phyloP scores from a whole-genome alignment of 2,888 invertebrate genomes.

The Metellina segmentata region DNA sequence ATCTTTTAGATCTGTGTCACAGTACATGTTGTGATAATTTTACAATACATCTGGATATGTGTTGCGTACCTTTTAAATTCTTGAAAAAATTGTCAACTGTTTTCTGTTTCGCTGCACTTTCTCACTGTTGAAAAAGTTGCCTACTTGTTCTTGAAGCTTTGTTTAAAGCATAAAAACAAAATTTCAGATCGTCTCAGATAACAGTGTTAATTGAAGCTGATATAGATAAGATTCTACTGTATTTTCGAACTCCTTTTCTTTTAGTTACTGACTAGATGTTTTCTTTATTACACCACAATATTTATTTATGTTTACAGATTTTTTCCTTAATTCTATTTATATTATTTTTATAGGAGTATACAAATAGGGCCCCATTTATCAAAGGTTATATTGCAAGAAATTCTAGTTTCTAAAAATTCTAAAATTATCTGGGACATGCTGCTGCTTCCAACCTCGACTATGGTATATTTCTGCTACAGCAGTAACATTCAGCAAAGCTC shows the following conservation, averaged over 20 bases:
- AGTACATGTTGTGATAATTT: too few species aligned
- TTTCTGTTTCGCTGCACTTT: too few species aligned
- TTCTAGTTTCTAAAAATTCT: slow-evolving; percentile 31
- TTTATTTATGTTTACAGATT: neutral
- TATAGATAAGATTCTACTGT: neutral
- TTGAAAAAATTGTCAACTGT: too few species aligned
- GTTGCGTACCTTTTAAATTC: too few species aligned
- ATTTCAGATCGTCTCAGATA: too few species aligned
- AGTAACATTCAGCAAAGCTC: slow-evolving; percentile 80
- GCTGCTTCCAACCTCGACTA: slow-evolving; percentile 81
- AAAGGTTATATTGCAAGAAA: slow-evolving; percentile 82
- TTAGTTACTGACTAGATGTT: too few species aligned
- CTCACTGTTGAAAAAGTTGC: too few species aligned
- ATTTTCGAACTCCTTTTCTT: neutral
- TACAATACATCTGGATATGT: too few species aligned
- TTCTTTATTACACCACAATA: neutral
- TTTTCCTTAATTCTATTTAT: neutral
- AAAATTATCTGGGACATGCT: slow-evolving; percentile 82
- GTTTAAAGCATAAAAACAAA: too few species aligned
- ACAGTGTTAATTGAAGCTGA: too few species aligned
- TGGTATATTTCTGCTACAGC: slow-evolving; percentile 81
- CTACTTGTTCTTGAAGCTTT: too few species aligned
- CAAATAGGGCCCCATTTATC: slow-evolving; percentile 84
- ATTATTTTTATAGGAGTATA: slow-evolving; percentile 79
- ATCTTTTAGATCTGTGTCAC: too few species aligned